phyloP scores from a whole-genome alignment of 2,113 vertebrate species.

The Sorex fumeus region DNA sequence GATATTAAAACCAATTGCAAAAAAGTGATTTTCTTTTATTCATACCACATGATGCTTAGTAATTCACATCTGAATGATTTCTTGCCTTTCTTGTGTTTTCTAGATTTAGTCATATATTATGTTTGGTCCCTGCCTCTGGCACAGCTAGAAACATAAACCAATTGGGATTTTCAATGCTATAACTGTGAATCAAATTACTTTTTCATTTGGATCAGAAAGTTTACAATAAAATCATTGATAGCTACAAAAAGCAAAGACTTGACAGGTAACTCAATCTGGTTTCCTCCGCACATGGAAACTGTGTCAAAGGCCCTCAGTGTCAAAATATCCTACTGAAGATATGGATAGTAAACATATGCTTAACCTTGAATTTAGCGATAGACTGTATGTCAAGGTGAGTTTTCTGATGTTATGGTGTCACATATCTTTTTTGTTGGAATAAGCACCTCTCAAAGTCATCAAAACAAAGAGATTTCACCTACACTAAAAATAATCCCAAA shows the following conservation, averaged over 20 bases:
- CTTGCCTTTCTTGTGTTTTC: conserved; percentile 51
- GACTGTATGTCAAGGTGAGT: background rate
- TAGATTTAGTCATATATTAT: conserved; percentile 59
- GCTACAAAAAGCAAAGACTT: conserved; percentile 68
- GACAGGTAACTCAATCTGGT: conserved; percentile 8
- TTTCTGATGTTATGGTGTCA: background rate
- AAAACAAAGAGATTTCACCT: background rate
- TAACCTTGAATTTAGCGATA: conserved; percentile 43
- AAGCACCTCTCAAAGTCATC: background rate
- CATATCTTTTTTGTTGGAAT: conserved; percentile 2
- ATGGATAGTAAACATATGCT: conserved; percentile 21
- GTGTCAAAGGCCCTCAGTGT: conserved; percentile 28
- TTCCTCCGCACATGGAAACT: background rate
- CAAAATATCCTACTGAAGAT: conserved; percentile 12
- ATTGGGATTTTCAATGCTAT: conserved; percentile 63
- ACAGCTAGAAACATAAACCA: conserved; percentile 53
- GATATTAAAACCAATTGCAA: conserved; percentile 33
- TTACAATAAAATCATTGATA: conserved; percentile 72
- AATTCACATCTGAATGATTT: conserved; percentile 61
- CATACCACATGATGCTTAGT: background rate
- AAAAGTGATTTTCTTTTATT: conserved; percentile 42
- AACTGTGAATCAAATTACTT: conserved; percentile 69
- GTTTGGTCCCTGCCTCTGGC: conserved; percentile 36
- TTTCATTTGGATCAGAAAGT: conserved; percentile 70
- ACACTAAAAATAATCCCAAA: background rate